Evolutionary conservation across 1,140 invertebrate genomes (phyloP), one percentile per base, ranked within the genome.

Genomic region (Dolichoris vasculosae): DNA sequence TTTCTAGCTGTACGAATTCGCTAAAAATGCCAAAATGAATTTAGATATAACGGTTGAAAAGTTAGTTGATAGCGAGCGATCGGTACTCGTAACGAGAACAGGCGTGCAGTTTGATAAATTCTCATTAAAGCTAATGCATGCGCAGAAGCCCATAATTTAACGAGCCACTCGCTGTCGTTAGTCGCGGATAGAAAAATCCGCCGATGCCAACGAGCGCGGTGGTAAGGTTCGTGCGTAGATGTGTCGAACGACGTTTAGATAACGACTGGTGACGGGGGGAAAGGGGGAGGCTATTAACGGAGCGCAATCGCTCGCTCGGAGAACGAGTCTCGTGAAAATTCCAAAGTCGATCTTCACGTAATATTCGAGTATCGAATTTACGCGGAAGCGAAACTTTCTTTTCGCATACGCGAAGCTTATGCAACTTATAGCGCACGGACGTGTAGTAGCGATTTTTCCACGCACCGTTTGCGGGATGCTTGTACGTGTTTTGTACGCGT

Each of bases 311-410:
- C 43, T 23, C 46, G 80, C 75, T 86, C 80, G 71, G 80, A 64
- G 71, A 86, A 86, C 80, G 67, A 32, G 67, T 78, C 80, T 55
- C 85, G 40, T 78, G 85, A 78, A 86, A 86, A 86, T 82, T 82
- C 80, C 85, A 78, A 82, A 82, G 85, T 63, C 85, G 85, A 86
- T 86, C 85, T 82, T 86, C 85, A 82, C 85, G 85, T 86, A 86
- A 86, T 86, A 82, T 82, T 82, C 73, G 73, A 82, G 80, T 82
- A 86, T 86, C 85, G 85, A 82, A 82, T 86, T 86, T 78, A 71
- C 79, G 20, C 75, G 85, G 85, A 86, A 86, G 80, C 71, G 73
- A 86, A 86, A 86, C 85, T 86, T 86, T 86, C 85, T 71, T 86
- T 86, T 86, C 55, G 83, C 76, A 59, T 78, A 59, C 75, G 40